Conservation (phyloP, 2,888 invertebrate species). For the Leptinotarsa juncta region DNA sequence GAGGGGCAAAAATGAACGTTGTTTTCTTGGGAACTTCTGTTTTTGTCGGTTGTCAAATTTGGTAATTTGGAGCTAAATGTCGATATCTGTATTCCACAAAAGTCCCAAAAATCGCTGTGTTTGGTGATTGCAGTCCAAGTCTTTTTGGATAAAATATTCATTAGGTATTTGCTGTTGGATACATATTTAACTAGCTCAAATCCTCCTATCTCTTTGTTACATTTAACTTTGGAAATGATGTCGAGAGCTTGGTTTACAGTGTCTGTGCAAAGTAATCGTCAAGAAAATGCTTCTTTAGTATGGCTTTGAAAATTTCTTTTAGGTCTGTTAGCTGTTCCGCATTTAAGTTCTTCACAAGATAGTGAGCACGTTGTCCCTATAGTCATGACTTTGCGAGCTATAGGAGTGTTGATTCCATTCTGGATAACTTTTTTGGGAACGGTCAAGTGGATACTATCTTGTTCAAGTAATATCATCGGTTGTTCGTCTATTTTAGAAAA, state of each 20-base stretch:
- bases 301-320: background rate
- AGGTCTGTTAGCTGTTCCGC: background rate
- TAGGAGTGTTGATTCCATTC: too few relatives aligned
- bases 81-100: background rate
- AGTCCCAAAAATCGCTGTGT: slow-evolving; percentile 8
- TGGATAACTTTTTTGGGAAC: too few relatives aligned
- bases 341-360: background rate
- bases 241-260: background rate
- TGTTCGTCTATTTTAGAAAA: background rate
- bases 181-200: slow-evolving; percentile 45
- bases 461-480: background rate
- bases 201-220: slow-evolving; percentile 17
- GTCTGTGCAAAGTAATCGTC: slow-evolving; percentile 1
- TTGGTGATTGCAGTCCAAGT: background rate
- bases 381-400: background rate
- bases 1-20: too few relatives aligned
- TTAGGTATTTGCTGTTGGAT: slow-evolving; percentile 42
- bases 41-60: too few relatives aligned
- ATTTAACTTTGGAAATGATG: slow-evolving; percentile 13
- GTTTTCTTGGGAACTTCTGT: too few relatives aligned
- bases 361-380: background rate
- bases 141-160: slow-evolving; percentile 11
- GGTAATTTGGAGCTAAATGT: slow-evolving; percentile 4
- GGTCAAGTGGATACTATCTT: too few relatives aligned
- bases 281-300: background rate